A percentile compares a stretch with the other conserved stretches of the same genome.
These are phyloP conservation scores for Melanargia galathea DNA, from an alignment of 2,888 invertebrate species.

Conservation along the genomic window DNA sequence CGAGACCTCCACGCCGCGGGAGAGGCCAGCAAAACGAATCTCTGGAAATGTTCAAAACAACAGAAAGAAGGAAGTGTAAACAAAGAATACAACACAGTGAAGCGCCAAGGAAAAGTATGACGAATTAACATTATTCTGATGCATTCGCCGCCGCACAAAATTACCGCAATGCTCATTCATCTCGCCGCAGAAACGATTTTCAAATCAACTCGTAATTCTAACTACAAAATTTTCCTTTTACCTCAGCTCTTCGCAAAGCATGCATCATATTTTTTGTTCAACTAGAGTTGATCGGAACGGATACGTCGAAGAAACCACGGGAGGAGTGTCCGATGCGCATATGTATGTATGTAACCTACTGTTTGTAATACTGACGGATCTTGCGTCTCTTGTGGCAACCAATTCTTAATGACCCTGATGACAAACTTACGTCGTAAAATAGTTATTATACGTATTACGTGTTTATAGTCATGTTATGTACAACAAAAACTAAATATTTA, in stretches of 20 bases:
- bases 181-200: conserved; percentile 18
- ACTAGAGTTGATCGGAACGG: too few species aligned
- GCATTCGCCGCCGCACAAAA: conserved; percentile 31
- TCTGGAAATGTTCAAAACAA: background rate
- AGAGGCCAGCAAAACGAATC: background rate
- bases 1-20: too few species aligned
- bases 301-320: too few species aligned
- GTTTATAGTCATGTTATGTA: conserved; percentile 34
- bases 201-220: conserved; percentile 25
- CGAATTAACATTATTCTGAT: conserved; percentile 57
- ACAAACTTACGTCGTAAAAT: conserved; percentile 39
- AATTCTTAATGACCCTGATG: conserved; percentile 38
- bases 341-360: too few species aligned
- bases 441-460: conserved; percentile 41
- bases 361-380: too few species aligned
- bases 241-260: background rate
- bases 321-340: too few species aligned
- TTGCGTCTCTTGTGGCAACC: background rate
- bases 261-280: too few species aligned
- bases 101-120: conserved; percentile 65
- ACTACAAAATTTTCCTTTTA: conserved; percentile 20
- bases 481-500: conserved; percentile 25
- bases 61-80: conserved; percentile 21
- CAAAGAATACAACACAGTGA: conserved; percentile 37
- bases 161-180: conserved; percentile 28